Base-by-base conservation (phyloP, 2,888 invertebrate species). In the Leptarthrus brevirostris region DNA sequence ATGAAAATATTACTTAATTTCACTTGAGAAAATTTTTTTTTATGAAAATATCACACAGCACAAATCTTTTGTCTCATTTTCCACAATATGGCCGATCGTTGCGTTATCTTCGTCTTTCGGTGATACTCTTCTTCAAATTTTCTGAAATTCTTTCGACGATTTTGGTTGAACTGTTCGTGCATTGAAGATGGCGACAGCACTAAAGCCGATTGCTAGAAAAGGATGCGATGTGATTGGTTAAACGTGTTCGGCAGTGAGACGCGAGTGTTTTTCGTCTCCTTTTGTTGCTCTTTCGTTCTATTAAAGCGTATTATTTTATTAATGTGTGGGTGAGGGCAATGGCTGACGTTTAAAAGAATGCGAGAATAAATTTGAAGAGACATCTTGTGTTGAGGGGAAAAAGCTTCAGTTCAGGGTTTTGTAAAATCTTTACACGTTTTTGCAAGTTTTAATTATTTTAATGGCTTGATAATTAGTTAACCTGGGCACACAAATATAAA, bases 11-110 rank as follows among this genome's bases (percentile, higher is more conserved):
- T 24, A 47, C 34, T 30, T 22, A 52, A 69, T 61, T 58, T 58
- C 58, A 72, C 49, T 75, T 18, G 49, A 49, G 16, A 16, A 40
- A 73, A 72, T 52, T 36, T 73, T 72, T 72, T 40, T 64, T 69
- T 72, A 34, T 22, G 22, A 36, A 70, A 74, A 74, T 69, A 76
- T 72, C 72, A 58, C 70, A 73, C 52, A 74, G 66, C 74, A 54
- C 40, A 76, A 79, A 79, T 79, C 77, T 78, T 79, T 78, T 79
- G 79, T 79, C 78, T 79, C 79, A 79, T 78, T 78, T 79, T 77
- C 69, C 74, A 76, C 78, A 79, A 79, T 79, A 79, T 79, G 79
- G 79, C 79, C 77, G 78, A 77, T 74, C 77, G 74, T 76, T 77
- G 74, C 76, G 76, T 75, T 78, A 76, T 77, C 76, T 77, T 78